Base-by-base conservation (phyloP, 2,113 vertebrate species). In the Phodopus roborovskii region DNA sequence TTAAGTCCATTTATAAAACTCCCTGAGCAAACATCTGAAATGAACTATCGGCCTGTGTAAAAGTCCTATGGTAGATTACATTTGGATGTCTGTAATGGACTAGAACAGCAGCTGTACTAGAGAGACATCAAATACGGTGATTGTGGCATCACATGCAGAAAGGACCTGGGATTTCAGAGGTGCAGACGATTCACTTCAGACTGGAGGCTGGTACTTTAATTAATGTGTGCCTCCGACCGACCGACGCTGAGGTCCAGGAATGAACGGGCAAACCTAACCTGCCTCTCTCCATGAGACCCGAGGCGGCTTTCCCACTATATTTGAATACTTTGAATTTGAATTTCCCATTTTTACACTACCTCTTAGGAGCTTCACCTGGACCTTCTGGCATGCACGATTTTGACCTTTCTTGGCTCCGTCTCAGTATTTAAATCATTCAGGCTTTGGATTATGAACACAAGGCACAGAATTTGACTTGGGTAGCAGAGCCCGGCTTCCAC, bases 241-340 rank as follows among this genome's bases (percentile, higher is more conserved):
- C 30, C 42, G 3, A 33, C 17, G 64, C 73, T 0, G 4, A 78
- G 58, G 64, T 70, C 96, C 96, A 94, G 48, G 86, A 93, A 28
- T 5, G 79, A 66, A 92, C 68, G 91, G 17, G 33, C 75, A 88
- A 94, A 96, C 96, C 19, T 4, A 94, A 96, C 96, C 19, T 4
- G 92, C 74, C 66, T 26, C 42, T 39, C 60, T 87, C 22, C 36
- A 10, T 36, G 66, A 96, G 58, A 60, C 58, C 53, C 11, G 70
- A 90, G 82, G 24, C 17, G 19, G 39, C 45, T 87, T 15, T 42
- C 73, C 89, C 58, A 48, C 85, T 94, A 96, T 73, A 92, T 95
- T 94, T 88, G 7, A 92, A 78, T 20, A 81, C 92, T 97, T 96
- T 86, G 89, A 74, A 90, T 94, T 92, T 75, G 74, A 48, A 7